Base-by-base conservation (phyloP, 2,113 vertebrate genomes). In the Mustela lutreola region DNA sequence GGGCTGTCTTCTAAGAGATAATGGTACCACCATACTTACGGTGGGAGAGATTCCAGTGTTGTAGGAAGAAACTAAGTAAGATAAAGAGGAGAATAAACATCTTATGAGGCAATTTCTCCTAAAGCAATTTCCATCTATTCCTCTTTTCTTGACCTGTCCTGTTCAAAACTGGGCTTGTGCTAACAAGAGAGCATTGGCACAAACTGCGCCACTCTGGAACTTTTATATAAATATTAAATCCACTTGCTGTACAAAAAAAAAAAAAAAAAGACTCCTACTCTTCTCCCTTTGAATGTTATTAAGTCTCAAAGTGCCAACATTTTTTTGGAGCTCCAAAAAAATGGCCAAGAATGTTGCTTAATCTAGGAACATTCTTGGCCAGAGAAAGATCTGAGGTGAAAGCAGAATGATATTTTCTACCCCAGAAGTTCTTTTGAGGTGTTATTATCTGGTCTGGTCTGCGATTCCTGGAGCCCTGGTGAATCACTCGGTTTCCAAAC, bases 211-310 rank as follows among this genome's bases (percentile, higher is more conserved):
- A 79, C 36, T 36, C 63, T 48, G 50, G 14, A 21, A 86, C 16
- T 91, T 39, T 7, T 58, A 36, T 93, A 53, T 63, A 96, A 94
- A 93, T 63, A 93, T 85, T 85, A 95, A 97, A 89, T 70, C 31
- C 31, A 79, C 24, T 78, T 15, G 39, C 21, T 76, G 4, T 12
- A 70, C 31, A 67, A 67, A 67, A 80, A 26, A 91, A 62, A 22
- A 67, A 33, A 67, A 67, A 67, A 76, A 26, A 91, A 62, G 48
- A 85, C 78, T 73, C 36, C 16, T 79, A 9, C 16, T 26, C 31
- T 50, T 76, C 56, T 36, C 19, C 79, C n/a, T 67, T 86, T 83
- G 45, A 89, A 63, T 76, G 16, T 93, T 94, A 70, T 81, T 36
- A 60, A 58, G 56, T 91, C 71, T 81, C 67, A 96, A 93, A 97